Evolutionary conservation across 2,888 invertebrate species (phyloP).

Genomic region (Orthosia incerta): DNA sequence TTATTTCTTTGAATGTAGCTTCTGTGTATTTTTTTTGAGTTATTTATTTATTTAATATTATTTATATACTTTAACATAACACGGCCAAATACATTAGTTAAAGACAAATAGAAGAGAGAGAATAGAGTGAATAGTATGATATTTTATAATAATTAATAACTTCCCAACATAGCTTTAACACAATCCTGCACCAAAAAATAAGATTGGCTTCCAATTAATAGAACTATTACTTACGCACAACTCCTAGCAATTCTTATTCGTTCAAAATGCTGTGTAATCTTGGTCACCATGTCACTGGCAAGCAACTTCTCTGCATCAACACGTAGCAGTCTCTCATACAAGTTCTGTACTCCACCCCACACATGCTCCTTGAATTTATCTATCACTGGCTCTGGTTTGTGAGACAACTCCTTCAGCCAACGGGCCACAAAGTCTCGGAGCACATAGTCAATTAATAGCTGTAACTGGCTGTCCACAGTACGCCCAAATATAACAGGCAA

Average conservation of each 20-base stretch:
- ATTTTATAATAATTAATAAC: not conserved
- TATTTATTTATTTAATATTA: too few species aligned
- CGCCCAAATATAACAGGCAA: slow-evolving; percentile 95
- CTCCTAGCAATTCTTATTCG: slow-evolving; percentile 95
- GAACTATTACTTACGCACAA: slow-evolving; percentile 92
- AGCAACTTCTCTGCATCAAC: slow-evolving; percentile 96
- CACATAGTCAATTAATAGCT: slow-evolving; percentile 95
- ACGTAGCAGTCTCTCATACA: slow-evolving; percentile 93
- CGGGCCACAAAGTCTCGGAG: slow-evolving; percentile 95
- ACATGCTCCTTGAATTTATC: slow-evolving; percentile 94
- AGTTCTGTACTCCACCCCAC: slow-evolving; percentile 94
- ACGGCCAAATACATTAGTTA: too few species aligned
- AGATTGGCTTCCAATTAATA: not conserved
- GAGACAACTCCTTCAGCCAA: slow-evolving; percentile 94
- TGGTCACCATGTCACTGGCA: slow-evolving; percentile 95
- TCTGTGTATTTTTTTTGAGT: too few species aligned
- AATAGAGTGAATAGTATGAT: too few species aligned
- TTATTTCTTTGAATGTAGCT: not conserved
- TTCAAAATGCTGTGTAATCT: slow-evolving; percentile 96
- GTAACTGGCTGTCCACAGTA: slow-evolving; percentile 95
- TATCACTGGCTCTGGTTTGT: slow-evolving; percentile 92
- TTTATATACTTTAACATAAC: too few species aligned
- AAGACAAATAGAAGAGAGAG: too few species aligned
- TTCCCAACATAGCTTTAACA: not conserved
- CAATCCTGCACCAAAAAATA: too few species aligned